Conservation (phyloP, 2,797 vertebrate genomes). For the Odontamblyopus lacepedii region DNA sequence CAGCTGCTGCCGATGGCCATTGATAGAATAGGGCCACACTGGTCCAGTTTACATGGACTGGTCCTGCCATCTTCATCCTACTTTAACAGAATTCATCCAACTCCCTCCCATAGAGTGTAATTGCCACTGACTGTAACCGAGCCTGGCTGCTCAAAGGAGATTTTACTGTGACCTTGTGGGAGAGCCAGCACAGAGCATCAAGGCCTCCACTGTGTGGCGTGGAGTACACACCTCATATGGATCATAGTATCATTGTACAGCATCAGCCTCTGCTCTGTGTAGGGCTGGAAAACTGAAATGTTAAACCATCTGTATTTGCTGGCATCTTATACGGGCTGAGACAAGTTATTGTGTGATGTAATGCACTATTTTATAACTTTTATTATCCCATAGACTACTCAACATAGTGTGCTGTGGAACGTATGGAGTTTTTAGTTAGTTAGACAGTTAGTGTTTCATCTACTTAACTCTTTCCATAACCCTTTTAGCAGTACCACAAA, state of each 20-base stretch:
- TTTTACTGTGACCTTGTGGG: slow-evolving; percentile 54
- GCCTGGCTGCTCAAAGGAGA: slow-evolving; percentile 26
- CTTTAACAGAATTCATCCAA: slow-evolving; percentile 16
- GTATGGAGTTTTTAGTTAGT: not conserved
- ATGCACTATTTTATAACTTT: not conserved
- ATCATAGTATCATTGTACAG: slow-evolving; percentile 27
- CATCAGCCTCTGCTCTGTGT: slow-evolving; percentile 13
- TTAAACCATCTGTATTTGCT: slow-evolving; percentile 12
- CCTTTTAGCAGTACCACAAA: not conserved
- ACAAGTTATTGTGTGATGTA: not conserved
- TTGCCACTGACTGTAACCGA: slow-evolving; percentile 44
- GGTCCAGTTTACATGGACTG: slow-evolving; percentile 12
- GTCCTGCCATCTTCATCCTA: slow-evolving; percentile 10
- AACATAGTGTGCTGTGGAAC: not conserved
- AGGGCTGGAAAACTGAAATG: slow-evolving; percentile 28
- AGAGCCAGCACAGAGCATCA: slow-evolving; percentile 26
- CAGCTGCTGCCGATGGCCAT: slow-evolving; percentile 1
- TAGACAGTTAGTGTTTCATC: not conserved
- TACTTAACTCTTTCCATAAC: no score
- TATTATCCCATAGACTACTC: not conserved
- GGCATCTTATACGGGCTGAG: not conserved
- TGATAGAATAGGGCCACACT: slow-evolving; percentile 30
- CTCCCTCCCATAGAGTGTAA: not conserved
- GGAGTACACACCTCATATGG: slow-evolving; percentile 14
- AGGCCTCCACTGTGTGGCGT: slow-evolving; percentile 29